Percentiles rank a stretch among this genome's conserved stretches.
Evolutionary conservation across 2,113 vertebrate species (phyloP).

Genomic region (Melanostigma gelatinosum): DNA sequence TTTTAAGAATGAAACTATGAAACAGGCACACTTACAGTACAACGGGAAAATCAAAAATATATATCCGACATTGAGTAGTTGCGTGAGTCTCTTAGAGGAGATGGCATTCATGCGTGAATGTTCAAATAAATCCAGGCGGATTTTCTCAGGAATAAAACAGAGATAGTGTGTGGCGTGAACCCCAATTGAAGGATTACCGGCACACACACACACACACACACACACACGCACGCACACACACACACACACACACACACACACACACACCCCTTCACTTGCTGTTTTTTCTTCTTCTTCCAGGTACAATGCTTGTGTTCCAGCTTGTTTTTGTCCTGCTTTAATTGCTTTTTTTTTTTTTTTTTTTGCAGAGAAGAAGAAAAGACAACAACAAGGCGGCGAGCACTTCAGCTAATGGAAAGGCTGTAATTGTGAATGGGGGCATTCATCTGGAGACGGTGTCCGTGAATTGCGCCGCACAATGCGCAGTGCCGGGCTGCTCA

Average conservation of each 20-base stretch:
- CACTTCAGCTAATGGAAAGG: conserved; percentile 80
- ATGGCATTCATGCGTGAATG: conserved; percentile 47
- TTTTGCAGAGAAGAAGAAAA: conserved; percentile 70
- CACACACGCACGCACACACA: conserved; percentile 12
- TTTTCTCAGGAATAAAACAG: conserved; percentile 51
- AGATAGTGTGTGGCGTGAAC: conserved; percentile 41
- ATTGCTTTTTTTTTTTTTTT: conserved; percentile 75
- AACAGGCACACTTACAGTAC: conserved; percentile 21
- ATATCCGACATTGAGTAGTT: conserved; percentile 25
- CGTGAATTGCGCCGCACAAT: conserved; percentile 79
- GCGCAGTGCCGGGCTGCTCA: conserved; percentile 73
- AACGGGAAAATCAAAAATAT: conserved; percentile 35
- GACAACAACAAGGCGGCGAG: conserved; percentile 75
- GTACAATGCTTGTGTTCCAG: conserved; percentile 67
- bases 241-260: conserved; percentile 32
- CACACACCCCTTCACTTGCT: conserved; percentile 22
- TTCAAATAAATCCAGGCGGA: conserved; percentile 51
- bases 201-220: conserved; percentile 25
- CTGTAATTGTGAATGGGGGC: conserved; percentile 82
- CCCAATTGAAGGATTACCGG: conserved; percentile 38
- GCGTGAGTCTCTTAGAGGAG: conserved; percentile 41
- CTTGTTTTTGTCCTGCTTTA: conserved; percentile 82
- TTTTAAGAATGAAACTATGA: conserved; percentile 27
- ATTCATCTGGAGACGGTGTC: conserved; percentile 81
- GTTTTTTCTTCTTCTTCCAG: conserved; percentile 57